These are phyloP conservation scores for Ctenopoma kingsleyae DNA, from an alignment of 2,797 vertebrate genomes.

Conservation along the genomic window DNA sequence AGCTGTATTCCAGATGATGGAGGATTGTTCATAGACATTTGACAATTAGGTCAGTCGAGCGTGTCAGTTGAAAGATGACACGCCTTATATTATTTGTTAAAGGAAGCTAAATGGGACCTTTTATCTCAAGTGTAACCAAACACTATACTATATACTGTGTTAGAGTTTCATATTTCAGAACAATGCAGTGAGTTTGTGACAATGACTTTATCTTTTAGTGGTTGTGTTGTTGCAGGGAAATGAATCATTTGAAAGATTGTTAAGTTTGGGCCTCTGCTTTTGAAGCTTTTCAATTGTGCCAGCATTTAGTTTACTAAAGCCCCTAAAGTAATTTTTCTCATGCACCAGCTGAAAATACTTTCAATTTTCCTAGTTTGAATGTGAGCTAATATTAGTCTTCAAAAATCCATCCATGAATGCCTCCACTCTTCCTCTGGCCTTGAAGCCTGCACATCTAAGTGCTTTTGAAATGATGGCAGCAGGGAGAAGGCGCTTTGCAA, in stretches of 20 bases:
- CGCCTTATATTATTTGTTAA: neutral
- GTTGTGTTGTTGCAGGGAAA: slow-evolving; percentile 24
- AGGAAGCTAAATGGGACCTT: slow-evolving; percentile 7
- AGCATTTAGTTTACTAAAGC: slow-evolving; percentile 57
- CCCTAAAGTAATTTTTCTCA: slow-evolving; percentile 50
- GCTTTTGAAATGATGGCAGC: slow-evolving; percentile 75
- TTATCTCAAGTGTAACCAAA: slow-evolving; percentile 13
- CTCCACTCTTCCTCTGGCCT: slow-evolving; percentile 63
- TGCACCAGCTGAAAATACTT: slow-evolving; percentile 58
- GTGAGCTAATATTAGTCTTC: slow-evolving; percentile 75
- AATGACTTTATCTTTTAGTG: slow-evolving; percentile 27
- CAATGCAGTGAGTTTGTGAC: slow-evolving; percentile 32
- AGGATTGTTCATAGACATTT: too few relatives aligned
- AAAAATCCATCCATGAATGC: slow-evolving; percentile 65
- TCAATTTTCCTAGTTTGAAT: slow-evolving; percentile 59
- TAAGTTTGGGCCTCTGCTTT: slow-evolving; percentile 33
- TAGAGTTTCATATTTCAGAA: slow-evolving; percentile 33
- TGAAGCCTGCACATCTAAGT: slow-evolving; percentile 76
- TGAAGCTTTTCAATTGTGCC: slow-evolving; percentile 40
- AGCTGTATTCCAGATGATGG: too few relatives aligned
- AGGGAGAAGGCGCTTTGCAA: slow-evolving; percentile 66
- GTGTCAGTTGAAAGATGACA: too few relatives aligned
- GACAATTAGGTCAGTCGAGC: too few relatives aligned
- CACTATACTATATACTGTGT: neutral
- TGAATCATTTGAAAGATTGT: slow-evolving; percentile 43